Conservation (phyloP, 2,888 invertebrate species). For the Orthonevra nobilis region DNA sequence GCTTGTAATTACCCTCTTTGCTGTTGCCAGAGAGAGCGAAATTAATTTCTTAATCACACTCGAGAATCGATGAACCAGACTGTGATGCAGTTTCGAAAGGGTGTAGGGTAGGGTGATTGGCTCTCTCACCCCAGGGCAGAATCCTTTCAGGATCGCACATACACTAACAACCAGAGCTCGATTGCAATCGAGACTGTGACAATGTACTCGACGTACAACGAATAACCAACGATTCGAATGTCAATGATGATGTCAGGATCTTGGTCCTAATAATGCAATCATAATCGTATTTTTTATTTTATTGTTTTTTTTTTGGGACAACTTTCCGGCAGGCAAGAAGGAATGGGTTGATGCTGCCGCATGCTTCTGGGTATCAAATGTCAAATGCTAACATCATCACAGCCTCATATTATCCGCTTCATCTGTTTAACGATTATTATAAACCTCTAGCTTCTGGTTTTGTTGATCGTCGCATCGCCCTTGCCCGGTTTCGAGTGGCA, state of each 20-base stretch:
- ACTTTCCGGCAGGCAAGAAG: conserved; percentile 16
- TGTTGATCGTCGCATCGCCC: too few relatives aligned
- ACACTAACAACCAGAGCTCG: conserved; percentile 16
- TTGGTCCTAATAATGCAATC: conserved; percentile 66
- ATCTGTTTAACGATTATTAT: conserved; percentile 66
- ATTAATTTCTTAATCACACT: conserved; percentile 63
- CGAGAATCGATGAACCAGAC: conserved; percentile 59
- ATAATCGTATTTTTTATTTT: conserved; percentile 67
- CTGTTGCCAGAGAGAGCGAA: conserved; percentile 45
- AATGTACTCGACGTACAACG: background rate
- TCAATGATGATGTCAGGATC: conserved; percentile 62
- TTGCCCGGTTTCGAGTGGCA: background rate
- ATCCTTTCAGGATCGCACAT: conserved; percentile 57
- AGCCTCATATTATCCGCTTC: conserved; percentile 44
- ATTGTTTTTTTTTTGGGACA: too few relatives aligned
- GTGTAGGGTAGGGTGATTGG: background rate
- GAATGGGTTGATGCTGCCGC: conserved; percentile 58
- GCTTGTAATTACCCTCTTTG: conserved; percentile 59
- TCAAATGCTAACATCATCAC: conserved; percentile 66
- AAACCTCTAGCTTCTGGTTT: conserved; percentile 64
- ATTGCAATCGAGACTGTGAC: conserved; percentile 65
- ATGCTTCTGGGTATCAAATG: conserved; percentile 60
- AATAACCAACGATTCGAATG: conserved; percentile 28
- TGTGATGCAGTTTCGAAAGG: conserved; percentile 19
- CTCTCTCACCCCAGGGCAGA: conserved; percentile 58